Base-by-base conservation (phyloP, 2,113 vertebrate genomes). In the Echinops telfairi region DNA sequence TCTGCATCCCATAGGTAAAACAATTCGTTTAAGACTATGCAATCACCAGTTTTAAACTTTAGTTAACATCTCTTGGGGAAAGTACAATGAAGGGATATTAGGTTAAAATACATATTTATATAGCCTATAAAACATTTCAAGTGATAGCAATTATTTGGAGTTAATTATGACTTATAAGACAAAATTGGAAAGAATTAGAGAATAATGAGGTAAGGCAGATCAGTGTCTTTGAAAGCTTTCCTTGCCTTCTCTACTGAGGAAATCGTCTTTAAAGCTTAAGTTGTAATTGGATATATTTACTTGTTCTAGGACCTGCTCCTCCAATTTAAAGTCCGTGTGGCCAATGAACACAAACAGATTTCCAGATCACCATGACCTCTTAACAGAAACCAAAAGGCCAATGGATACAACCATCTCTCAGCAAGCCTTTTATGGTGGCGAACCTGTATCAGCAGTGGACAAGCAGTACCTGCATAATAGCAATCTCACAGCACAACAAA, bases 291-390 rank as follows among this genome's bases (percentile, higher is more conserved):
- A 36, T 94, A 84, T 97, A 90, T 97, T 97, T 94, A 86, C 94
- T 97, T 96, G 83, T 98, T 97, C 96, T 97, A 99, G 99, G 98
- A 97, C 91, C 58, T 98, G 98, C 83, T 96, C 98, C 95, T 97
- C 98, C 94, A 97, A 86, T 94, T 94, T 98, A 96, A 99, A 98
- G 95, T 97, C 98, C 2, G 91, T 98, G 43, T 99, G 99, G 99
- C 98, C 98, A 75, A 88, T 98, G 90, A 98, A 98, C 15, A 92
- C 98, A 3, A 64, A 93, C 95, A 98, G 96, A 91, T 97, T 98
- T 82, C 90, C 98, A 89, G 98, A 98, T 82, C 98, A 98, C 71
- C 98, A 98, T 5, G 98, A 98, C 78, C 96, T 98, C 87, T 86
- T 98, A 94, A 97, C 98, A 88, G 99, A 99, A 87, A 88, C 92